A percentile compares a stretch with the other conserved stretches of the same genome.
Conservation (phyloP, 1,140 invertebrate genomes). For the Ectropis grisescens region DNA sequence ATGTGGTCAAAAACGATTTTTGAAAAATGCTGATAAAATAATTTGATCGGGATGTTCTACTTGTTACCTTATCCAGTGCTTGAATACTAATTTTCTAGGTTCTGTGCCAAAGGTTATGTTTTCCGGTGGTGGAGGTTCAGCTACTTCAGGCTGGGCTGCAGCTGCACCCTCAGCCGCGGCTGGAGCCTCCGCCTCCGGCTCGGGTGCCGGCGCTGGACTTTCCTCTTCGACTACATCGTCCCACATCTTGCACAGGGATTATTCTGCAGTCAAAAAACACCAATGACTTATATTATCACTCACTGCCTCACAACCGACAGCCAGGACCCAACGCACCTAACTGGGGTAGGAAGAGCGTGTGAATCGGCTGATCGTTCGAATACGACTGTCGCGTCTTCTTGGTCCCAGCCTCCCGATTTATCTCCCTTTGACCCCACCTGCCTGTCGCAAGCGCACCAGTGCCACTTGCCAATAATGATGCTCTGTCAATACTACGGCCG, state of each 20-base stretch:
- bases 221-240: slow-evolving; percentile 56
- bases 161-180: slow-evolving; percentile 34
- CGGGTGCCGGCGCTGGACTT: slow-evolving; percentile 27
- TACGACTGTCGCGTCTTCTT: slow-evolving; percentile 39
- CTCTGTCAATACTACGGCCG: slow-evolving; percentile 60
- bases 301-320: slow-evolving; percentile 4
- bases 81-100: slow-evolving; percentile 72
- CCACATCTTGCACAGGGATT: slow-evolving; percentile 48
- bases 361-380: slow-evolving; percentile 50
- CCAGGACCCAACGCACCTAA: slow-evolving; percentile 35
- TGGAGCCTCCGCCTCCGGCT: slow-evolving; percentile 20
- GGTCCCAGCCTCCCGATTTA: slow-evolving; percentile 54
- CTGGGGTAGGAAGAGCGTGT: slow-evolving; percentile 46
- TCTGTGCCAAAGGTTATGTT: slow-evolving; percentile 62
- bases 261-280: slow-evolving; percentile 44
- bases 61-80: slow-evolving; percentile 79
- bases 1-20: too few species aligned
- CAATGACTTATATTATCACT: slow-evolving; percentile 20
- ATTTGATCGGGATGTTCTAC: not conserved
- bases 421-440: slow-evolving; percentile 60
- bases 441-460: slow-evolving; percentile 43
- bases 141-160: slow-evolving; percentile 55
- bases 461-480: slow-evolving; percentile 56
- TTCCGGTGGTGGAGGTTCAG: slow-evolving; percentile 72
- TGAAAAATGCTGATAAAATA: not conserved